Evolutionary conservation across 2,888 invertebrate genomes (phyloP), one percentile per base, ranked within the genome.

Genomic region (Schizaphis graminum): DNA sequence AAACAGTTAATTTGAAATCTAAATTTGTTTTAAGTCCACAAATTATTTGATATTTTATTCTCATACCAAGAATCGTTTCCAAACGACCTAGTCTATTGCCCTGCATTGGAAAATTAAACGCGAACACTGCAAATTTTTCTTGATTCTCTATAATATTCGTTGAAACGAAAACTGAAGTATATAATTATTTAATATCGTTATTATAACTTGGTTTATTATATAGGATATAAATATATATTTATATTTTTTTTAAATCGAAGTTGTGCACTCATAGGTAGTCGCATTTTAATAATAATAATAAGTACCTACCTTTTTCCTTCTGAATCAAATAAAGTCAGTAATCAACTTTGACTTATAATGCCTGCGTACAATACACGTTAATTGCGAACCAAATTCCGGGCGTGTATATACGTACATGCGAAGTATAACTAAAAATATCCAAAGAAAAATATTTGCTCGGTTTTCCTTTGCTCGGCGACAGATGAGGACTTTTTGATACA

Each of bases 381-480:
- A 92, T 92, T 92, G 92, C 87, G 49, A 92, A 87, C 16, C 16
- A 53, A 88, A 88, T 26, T 7, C n/a, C 61, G 57, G 10, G 41
- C 24, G 47, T 10, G 5, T 35, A 13, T n/a, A 26, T 8, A 41
- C 41, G 35, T 53, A 77, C 35, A 41, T 8, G 24, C 49, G 21
- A 84, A 35, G 4, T 84, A 41, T n/a, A 56, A 57, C 41, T 16
- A 26, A 61, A 91, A 86, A 91, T 35, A 92, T 49, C 67, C 5
- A 53, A 77, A 67, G 67, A 88, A 92, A 92, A 92, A 67, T 53
- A 77, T 88, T 92, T 53, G 53, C 88, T 67, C 92, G 92, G 92
- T 88, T 92, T 53, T 67, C 61, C 61, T 67, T 87, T 67, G 57
- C 47, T 21, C 77, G 53, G 3, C 10, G 44, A 13, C 57, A 49